Evolutionary conservation across 2,113 vertebrate species (phyloP).

Genomic region (Chaetodon trifascialis): DNA sequence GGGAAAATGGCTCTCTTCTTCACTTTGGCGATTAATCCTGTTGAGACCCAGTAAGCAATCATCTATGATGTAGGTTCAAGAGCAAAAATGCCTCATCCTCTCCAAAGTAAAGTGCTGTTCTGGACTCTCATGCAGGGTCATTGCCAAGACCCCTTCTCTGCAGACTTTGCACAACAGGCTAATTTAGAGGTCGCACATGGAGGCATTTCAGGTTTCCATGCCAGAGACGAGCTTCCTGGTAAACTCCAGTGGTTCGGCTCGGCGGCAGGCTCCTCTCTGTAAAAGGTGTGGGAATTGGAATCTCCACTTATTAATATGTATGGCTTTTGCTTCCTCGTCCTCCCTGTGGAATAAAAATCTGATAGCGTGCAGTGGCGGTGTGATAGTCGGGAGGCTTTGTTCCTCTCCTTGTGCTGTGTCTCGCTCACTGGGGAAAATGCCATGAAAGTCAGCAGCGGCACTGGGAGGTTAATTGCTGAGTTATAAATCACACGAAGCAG

Average conservation of each 20-base stretch:
- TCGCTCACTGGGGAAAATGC: slow-evolving; percentile 33
- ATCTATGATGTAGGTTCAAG: slow-evolving; percentile 39
- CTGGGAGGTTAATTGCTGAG: slow-evolving; percentile 66
- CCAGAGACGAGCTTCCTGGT: slow-evolving; percentile 4
- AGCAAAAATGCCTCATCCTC: background rate
- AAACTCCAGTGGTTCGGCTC: slow-evolving; percentile 24
- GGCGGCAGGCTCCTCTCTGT: slow-evolving; percentile 12
- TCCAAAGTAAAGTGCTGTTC: slow-evolving; percentile 12
- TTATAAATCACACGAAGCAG: slow-evolving; percentile 69
- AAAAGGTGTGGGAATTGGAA: slow-evolving; percentile 39
- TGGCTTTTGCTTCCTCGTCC: slow-evolving; percentile 32
- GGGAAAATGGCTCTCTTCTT: background rate
- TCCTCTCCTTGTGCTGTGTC: slow-evolving; percentile 20
- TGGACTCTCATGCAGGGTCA: slow-evolving; percentile 5
- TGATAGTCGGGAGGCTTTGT: slow-evolving; percentile 42
- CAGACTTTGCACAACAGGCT: slow-evolving; percentile 16
- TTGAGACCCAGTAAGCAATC: background rate
- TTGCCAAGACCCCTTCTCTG: background rate
- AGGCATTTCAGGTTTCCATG: slow-evolving; percentile 8
- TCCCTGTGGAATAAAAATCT: slow-evolving; percentile 58
- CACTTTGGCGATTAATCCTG: slow-evolving; percentile 9
- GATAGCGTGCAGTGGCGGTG: slow-evolving; percentile 17
- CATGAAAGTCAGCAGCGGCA: slow-evolving; percentile 57
- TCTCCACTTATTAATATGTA: slow-evolving; percentile 71
- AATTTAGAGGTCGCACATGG: slow-evolving; percentile 15